Base-by-base conservation (phyloP, 1,140 invertebrate genomes). In the Eubasilissa regina region DNA sequence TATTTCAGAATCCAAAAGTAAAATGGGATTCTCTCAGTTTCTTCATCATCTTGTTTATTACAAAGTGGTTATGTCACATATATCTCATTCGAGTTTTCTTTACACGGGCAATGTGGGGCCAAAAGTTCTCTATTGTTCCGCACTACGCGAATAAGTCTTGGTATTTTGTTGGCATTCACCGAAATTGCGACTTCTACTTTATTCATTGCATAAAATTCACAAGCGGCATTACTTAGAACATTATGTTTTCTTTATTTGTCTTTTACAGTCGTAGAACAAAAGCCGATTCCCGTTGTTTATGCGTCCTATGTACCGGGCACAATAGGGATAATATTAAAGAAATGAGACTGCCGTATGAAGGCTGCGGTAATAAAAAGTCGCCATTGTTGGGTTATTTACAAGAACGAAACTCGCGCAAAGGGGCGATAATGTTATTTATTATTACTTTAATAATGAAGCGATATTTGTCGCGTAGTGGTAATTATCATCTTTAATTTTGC, bases 201-300 rank as follows among this genome's bases (percentile, higher is more conserved):
- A 64, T 64, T 64, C 58, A 73, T 73, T 58, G 75, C 75, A 77
- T 77, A 80, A 80, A 70, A 76, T 60, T 55, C 73, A 43, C 62
- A 76, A 77, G 74, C 48, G 53, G 79, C 64, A 80, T 80, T 76
- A 75, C 45, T 80, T 80, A 76, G 45, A 72, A 53, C 64, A 76
- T 76, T 80, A 80, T 80, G 68, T 51, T 77, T 80, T 77, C 79
- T 80, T 80, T 80, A 80, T 80, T 77, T 53, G 74, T 76, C 79
- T 80, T 74, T 76, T 80, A 80, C 75, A 66, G 74, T 58, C 68
- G 56, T 80, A 72, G 74, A 80, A 80, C 79, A 80, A 80, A 76
- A 72, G 79, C 60, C 74, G 43, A 76, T 80, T 58, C 47, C 64
- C 74, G 72, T 80, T 80, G 79, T 80, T 72, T 74, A 72, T 72